A percentile compares a stretch with the other conserved stretches of the same genome.
Conservation (phyloP, 92 coral and sea anemone genomes). For the Zoanthus sansibaricus region DNA sequence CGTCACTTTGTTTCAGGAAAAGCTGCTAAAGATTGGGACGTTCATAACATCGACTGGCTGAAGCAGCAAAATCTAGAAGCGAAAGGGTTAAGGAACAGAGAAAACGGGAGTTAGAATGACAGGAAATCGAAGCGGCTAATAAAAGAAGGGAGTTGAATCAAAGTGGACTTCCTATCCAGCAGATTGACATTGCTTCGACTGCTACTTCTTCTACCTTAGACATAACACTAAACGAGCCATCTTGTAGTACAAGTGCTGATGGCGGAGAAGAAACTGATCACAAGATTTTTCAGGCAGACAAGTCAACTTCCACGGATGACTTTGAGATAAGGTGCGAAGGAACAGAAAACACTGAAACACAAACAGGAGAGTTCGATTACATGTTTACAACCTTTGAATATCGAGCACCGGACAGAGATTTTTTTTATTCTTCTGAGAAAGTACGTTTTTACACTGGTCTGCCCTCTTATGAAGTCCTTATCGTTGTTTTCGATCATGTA, state of each 20-base stretch:
- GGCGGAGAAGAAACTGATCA: background rate
- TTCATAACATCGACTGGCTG: too few species aligned
- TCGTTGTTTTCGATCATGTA: background rate
- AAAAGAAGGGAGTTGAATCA: background rate
- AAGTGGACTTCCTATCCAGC: background rate
- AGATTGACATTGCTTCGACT: background rate
- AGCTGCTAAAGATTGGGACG: too few species aligned
- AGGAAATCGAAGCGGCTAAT: too few species aligned
- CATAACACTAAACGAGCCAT: background rate
- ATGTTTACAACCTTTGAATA: background rate
- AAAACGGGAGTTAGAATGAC: too few species aligned
- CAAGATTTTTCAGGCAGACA: background rate
- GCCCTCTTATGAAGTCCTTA: background rate
- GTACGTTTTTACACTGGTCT: background rate
- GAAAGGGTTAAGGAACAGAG: too few species aligned
- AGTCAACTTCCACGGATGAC: background rate
- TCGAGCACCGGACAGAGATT: background rate
- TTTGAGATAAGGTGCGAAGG: background rate
- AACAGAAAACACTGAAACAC: slow-evolving; percentile 1
- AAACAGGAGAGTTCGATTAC: background rate
- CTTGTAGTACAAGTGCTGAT: background rate
- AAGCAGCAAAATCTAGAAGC: too few species aligned
- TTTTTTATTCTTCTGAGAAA: background rate
- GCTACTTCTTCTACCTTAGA: background rate
- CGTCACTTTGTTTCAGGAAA: too few species aligned